Percentiles rank a stretch among this genome's conserved stretches.
These are phyloP conservation scores for Drosophila guanche DNA, from an alignment of 1,140 invertebrate genomes.

Conservation along the genomic window DNA sequence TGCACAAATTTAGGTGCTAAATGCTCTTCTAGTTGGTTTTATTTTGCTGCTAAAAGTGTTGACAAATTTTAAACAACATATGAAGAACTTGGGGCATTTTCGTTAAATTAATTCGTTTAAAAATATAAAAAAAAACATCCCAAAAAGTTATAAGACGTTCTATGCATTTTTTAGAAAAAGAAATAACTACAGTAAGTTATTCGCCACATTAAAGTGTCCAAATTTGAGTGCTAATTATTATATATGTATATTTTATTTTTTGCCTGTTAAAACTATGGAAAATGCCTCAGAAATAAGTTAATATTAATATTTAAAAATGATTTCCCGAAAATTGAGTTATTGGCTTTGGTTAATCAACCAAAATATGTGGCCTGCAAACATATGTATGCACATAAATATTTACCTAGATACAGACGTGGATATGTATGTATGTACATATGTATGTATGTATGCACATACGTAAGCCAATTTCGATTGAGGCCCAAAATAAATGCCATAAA, in stretches of 20 bases:
- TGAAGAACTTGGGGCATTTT: neutral
- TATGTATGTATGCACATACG: neutral
- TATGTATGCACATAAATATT: neutral
- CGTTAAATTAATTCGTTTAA: neutral
- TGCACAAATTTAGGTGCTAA: too few species aligned
- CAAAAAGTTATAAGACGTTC: too few species aligned
- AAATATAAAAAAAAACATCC: conserved; percentile 1
- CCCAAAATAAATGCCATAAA: conserved; percentile 52
- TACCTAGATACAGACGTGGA: too few species aligned
- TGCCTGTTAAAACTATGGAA: too few species aligned
- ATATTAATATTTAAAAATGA: conserved; percentile 10
- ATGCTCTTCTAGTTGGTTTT: too few species aligned
- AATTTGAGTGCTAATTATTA: neutral
- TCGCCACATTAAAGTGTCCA: too few species aligned
- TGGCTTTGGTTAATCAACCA: conserved; percentile 39
- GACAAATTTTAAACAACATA: conserved; percentile 8
- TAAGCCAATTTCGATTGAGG: conserved; percentile 48
- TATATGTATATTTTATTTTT: neutral
- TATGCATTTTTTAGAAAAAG: neutral
- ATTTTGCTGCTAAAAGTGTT: too few species aligned
- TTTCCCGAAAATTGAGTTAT: conserved; percentile 37
- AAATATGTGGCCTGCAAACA: conserved; percentile 19
- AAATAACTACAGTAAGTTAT: conserved; percentile 6
- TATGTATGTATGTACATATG: too few species aligned
- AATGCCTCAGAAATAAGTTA: too few species aligned